Conservation (phyloP, 2,113 vertebrate genomes). For the Castor canadensis region DNA sequence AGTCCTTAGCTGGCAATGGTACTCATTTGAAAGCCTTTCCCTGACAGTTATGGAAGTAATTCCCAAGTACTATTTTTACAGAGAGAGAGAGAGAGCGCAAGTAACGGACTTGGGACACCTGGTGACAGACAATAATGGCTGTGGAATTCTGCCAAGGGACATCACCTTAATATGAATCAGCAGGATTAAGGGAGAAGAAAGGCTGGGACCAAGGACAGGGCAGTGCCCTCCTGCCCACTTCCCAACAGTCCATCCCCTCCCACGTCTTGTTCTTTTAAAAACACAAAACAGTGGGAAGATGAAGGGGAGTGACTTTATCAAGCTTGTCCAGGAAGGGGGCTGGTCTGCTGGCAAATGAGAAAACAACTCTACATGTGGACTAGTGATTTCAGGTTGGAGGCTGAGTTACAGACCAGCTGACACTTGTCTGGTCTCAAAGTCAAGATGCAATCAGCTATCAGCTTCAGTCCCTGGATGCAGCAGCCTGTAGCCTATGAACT, state of each 20-base stretch:
- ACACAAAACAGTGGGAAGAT: neutral
- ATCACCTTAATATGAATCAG: rapidly evolving
- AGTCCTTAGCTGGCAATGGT: neutral
- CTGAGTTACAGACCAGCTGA: neutral
- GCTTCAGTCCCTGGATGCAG: neutral
- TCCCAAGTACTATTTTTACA: rapidly evolving
- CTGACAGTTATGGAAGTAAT: rapidly evolving
- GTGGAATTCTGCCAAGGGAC: neutral
- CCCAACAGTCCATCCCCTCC: neutral
- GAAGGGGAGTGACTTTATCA: neutral
- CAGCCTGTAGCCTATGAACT: rapidly evolving
- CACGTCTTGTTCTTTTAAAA: neutral
- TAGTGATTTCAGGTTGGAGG: neutral
- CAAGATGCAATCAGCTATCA: rapidly evolving
- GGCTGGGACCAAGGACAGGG: neutral
- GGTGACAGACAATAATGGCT: rapidly evolving
- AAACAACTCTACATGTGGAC: rapidly evolving
- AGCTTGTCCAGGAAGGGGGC: neutral
- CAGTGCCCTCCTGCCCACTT: rapidly evolving
- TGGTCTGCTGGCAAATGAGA: neutral
- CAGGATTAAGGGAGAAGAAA: neutral
- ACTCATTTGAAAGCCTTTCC: neutral
- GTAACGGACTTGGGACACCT: neutral
- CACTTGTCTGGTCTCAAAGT: neutral
- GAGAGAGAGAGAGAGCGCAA: neutral